Evolutionary conservation across 2,113 vertebrate genomes (phyloP).

Genomic region (Tetraodon nigroviridis): DNA sequence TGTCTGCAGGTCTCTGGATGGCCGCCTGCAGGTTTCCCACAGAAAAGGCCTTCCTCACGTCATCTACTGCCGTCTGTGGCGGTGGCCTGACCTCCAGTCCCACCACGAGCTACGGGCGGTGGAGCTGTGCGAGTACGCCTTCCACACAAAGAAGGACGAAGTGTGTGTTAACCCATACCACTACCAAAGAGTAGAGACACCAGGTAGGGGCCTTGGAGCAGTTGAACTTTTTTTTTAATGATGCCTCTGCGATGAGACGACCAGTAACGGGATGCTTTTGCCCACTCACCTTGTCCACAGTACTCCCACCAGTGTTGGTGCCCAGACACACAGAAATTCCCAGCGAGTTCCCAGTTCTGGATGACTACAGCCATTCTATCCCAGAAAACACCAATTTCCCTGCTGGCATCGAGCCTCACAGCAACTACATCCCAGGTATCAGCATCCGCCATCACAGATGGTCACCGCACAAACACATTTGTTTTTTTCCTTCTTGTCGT

Average conservation of each 20-base stretch:
- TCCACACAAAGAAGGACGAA: slow-evolving; percentile 98
- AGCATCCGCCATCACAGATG: neutral
- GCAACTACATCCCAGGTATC: slow-evolving; percentile 98
- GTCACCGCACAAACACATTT: neutral
- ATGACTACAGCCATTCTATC: slow-evolving; percentile 98
- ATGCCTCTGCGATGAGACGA: no score
- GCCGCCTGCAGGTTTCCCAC: slow-evolving; percentile 96
- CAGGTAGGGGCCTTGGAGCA: slow-evolving; percentile 72
- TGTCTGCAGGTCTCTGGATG: slow-evolving; percentile 85
- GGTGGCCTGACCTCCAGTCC: slow-evolving; percentile 97
- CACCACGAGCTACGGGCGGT: slow-evolving; percentile 97
- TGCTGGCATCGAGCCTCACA: slow-evolving; percentile 95
- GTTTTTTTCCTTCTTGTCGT: neutral
- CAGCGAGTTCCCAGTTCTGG: slow-evolving; percentile 90
- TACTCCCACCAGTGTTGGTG: slow-evolving; percentile 94
- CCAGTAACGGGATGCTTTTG: no score
- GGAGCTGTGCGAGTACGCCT: slow-evolving; percentile 96
- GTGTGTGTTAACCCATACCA: slow-evolving; percentile 99
- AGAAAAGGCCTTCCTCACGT: slow-evolving; percentile 96
- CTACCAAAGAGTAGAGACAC: slow-evolving; percentile 96
- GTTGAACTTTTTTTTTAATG: neutral
- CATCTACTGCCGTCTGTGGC: slow-evolving; percentile 98
- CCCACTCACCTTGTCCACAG: slow-evolving; percentile 57
- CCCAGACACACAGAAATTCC: slow-evolving; percentile 96
- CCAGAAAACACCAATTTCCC: slow-evolving; percentile 99